Conservation (phyloP, 2,113 vertebrate genomes). For the Larimichthys crocea region DNA sequence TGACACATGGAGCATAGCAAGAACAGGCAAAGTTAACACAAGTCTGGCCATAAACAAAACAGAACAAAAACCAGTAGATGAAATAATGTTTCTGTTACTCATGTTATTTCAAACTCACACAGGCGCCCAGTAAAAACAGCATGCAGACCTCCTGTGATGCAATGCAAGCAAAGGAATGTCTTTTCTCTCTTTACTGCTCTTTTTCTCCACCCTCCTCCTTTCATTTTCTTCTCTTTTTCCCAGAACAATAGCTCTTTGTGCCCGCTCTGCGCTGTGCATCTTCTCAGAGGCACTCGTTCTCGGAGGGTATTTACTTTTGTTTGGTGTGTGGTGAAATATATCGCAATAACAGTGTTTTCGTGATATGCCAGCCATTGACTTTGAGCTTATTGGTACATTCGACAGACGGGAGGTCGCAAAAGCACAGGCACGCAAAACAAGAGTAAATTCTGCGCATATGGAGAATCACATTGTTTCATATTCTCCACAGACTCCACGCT, state of each 20-base stretch:
- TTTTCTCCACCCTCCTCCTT: slow-evolving; percentile 18
- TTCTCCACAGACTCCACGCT: slow-evolving; percentile 1
- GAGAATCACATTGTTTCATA: slow-evolving; percentile 12
- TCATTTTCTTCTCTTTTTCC: slow-evolving; percentile 32
- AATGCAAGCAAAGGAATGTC: slow-evolving; percentile 60
- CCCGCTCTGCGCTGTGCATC: slow-evolving; percentile 45
- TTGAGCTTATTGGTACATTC: slow-evolving; percentile 35
- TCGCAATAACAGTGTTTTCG: slow-evolving; percentile 33
- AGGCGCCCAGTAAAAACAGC: slow-evolving; percentile 61
- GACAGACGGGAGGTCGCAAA: background rate
- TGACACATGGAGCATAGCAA: slow-evolving; percentile 51
- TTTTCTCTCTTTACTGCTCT: slow-evolving; percentile 35
- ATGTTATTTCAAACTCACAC: slow-evolving; percentile 71
- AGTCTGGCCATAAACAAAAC: slow-evolving; percentile 52
- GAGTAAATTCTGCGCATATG: slow-evolving; percentile 19
- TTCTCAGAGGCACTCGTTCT: slow-evolving; percentile 32
- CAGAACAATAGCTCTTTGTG: slow-evolving; percentile 77
- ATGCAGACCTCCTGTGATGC: slow-evolving; percentile 68
- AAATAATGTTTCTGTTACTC: slow-evolving; percentile 65
- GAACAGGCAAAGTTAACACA: slow-evolving; percentile 75
- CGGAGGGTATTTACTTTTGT: slow-evolving; percentile 54
- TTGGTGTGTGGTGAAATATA: slow-evolving; percentile 45
- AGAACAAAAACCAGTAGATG: slow-evolving; percentile 46
- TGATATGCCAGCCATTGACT: slow-evolving; percentile 20
- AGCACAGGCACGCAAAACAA: slow-evolving; percentile 26